Percentiles rank a stretch among this genome's conserved stretches.
Conservation (phyloP, 2,888 invertebrate species). For the Calliphora vomitoria region DNA sequence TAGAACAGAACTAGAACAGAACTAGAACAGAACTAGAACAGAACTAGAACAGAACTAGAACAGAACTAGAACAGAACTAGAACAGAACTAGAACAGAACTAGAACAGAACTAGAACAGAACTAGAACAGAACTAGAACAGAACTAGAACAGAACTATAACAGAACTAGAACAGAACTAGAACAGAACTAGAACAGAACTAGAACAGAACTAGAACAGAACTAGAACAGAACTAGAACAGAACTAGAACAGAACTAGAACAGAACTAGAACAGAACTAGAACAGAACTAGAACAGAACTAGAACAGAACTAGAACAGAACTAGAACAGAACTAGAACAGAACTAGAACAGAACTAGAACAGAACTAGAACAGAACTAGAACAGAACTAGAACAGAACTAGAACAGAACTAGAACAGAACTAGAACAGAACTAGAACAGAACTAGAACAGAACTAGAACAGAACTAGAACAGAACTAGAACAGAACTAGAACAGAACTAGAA, state of each 20-base stretch:
- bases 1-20: not conserved
- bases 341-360: not conserved
- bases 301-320: conserved; percentile 1
- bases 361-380: not conserved
- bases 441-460: not conserved
- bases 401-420: not conserved
- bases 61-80: not conserved
- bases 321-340: not conserved
- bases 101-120: not conserved
- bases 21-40: not conserved
- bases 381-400: not conserved
- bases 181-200: not conserved
- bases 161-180: conserved; percentile 1
- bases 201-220: conserved; percentile 1
- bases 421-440: not conserved
- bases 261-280: not conserved
- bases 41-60: not conserved
- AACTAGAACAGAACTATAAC: not conserved
- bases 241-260: not conserved
- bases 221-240: not conserved
- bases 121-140: conserved; percentile 1
- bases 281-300: conserved; percentile 1
- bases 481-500: not conserved
- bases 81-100: not conserved
- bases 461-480: not conserved